Percentiles rank a stretch among this genome's conserved stretches.
These are phyloP conservation scores for Hoplodrina ambigua DNA, from an alignment of 2,888 invertebrate species.

Conservation along the genomic window DNA sequence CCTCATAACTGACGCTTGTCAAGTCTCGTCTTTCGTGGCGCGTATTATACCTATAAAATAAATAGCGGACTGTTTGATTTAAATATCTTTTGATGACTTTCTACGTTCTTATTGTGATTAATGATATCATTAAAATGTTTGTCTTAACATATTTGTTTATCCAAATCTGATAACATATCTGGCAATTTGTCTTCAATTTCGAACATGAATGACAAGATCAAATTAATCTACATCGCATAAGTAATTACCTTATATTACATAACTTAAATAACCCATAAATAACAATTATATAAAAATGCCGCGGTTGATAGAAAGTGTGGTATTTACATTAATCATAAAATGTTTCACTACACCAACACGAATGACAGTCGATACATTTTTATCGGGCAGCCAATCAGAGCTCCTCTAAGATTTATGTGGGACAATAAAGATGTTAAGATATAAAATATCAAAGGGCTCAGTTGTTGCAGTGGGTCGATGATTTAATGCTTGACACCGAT, in stretches of 20 bases:
- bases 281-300: conserved; percentile 39
- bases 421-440: conserved; percentile 75
- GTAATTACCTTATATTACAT: conserved; percentile 18
- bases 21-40: too few species aligned
- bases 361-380: conserved; percentile 68
- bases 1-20: too few species aligned
- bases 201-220: conserved; percentile 5
- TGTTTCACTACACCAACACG: conserved; percentile 51
- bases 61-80: neutral
- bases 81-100: neutral
- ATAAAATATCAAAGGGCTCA: conserved; percentile 74
- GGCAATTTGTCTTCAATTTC: conserved; percentile 27
- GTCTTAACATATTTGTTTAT: neutral
- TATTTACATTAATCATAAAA: conserved; percentile 59
- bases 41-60: too few species aligned
- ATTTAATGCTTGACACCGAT: conserved; percentile 67
- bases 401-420: conserved; percentile 73
- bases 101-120: neutral
- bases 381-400: conserved; percentile 67
- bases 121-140: neutral
- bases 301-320: conserved; percentile 59
- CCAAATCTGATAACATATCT: conserved; percentile 1
- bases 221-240: conserved; percentile 12
- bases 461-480: conserved; percentile 60
- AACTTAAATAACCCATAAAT: conserved; percentile 42